Base-by-base conservation (phyloP, 2,888 invertebrate species). In the Microchrysa polita region DNA sequence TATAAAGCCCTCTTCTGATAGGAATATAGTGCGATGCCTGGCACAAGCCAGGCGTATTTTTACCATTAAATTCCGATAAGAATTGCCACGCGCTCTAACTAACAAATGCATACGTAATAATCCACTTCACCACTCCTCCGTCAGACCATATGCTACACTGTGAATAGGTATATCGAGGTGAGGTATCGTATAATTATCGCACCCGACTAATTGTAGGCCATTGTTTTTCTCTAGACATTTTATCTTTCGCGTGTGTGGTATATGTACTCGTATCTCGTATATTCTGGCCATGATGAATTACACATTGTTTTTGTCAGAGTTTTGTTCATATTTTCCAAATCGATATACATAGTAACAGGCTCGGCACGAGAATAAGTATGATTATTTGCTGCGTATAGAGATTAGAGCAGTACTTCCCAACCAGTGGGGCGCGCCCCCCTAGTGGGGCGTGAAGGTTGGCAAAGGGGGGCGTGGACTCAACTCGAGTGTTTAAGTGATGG, bases 191-290 rank as follows among this genome's bases (percentile, higher is more conserved):
- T 55, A 69, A 69, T 69, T 69, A 69, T 69, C 34, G 55, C 69
- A 57, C 69, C 69, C 55, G 57, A 40, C 69, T 69, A 69, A 69
- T 69, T 55, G 69, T 42, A 16, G 53, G 42, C 34, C 69, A 55
- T 55, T 69, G 55, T 69, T 69, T 69, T 40, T 63, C 34, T 34
- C 18, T 55, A 40, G 27, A 34, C 7, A 34, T 7, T 69, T 69
- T 27, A 69, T 40, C 55, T 42, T 27, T 42, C 34, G 16, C 16
- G 18, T 27, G 53, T 57, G 55, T 40, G 44, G 44, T 67, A n/a
- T n/a, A n/a, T n/a, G n/a, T n/a, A n/a, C n/a, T n/a, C n/a, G n/a
- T n/a, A n/a, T n/a, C n/a, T n/a, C n/a, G n/a, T n/a, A n/a, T n/a
- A 52, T 69, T 59, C 27, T 34, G 10, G 1, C 59, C 23, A 20